Conservation (phyloP, 2,113 vertebrate species). For the Brachyhypopomus occidentalis region DNA sequence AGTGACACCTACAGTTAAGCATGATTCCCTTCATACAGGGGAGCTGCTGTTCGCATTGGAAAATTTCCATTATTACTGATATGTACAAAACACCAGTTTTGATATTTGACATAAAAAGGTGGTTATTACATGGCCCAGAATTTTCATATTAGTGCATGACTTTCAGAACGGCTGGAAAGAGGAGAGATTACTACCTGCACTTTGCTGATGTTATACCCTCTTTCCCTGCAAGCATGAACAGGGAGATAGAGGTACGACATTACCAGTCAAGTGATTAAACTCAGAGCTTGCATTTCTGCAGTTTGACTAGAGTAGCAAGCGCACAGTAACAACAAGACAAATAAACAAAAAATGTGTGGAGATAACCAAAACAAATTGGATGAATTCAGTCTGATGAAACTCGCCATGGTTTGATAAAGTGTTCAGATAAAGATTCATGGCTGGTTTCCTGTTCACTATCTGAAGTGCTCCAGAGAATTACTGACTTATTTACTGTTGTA, state of each 20-base stretch:
- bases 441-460: not conserved
- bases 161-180: conserved; percentile 20
- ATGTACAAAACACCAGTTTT: too few relatives aligned
- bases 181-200: conserved; percentile 57
- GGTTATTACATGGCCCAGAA: not conserved
- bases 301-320: conserved; percentile 37
- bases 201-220: conserved; percentile 34
- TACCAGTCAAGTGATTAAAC: conserved; percentile 32
- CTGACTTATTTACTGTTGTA: not conserved
- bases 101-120: not conserved
- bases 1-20: too few relatives aligned
- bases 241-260: conserved; percentile 14
- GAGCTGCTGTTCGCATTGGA: not conserved
- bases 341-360: conserved; percentile 35
- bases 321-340: conserved; percentile 44
- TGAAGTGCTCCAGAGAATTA: not conserved
- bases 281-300: conserved; percentile 20
- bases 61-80: too few relatives aligned
- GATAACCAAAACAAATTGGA: not conserved
- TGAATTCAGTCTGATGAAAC: conserved; percentile 3
- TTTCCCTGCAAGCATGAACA: conserved; percentile 21
- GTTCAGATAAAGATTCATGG: not conserved
- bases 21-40: too few relatives aligned
- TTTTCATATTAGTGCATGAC: conserved; percentile 33
- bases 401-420: not conserved